Evolutionary conservation across 1,140 invertebrate species (phyloP), one percentile per base, ranked within the genome.

Genomic region (Drosophila oshimai): DNA sequence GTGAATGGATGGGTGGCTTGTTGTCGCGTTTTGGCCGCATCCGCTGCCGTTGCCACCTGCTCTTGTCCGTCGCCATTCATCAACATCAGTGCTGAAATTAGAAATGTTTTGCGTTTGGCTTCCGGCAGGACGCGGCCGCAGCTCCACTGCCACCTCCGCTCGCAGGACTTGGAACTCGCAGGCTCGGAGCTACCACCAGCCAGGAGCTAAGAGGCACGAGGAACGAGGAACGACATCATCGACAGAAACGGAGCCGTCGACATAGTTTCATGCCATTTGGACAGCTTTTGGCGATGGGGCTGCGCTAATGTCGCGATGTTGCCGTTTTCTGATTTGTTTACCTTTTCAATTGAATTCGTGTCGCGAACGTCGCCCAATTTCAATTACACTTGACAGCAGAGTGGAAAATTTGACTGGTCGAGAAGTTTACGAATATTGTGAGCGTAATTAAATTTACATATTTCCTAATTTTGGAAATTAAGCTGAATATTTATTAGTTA

Each of bases 251-350:
- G 10, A 29, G 33, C 28, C 34, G 55, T 55, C 75, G 55, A 67
- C 74, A 73, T 68, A 73, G 74, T 78, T 78, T 78, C 69, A 74
- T 58, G 58, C 36, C 67, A 71, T 72, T 72, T 71, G 45, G 67
- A 41, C 49, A 75, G 54, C 53, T 61, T 51, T 61, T 41, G 55
- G 57, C 50, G 44, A 45, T 44, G 44, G 60, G 53, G 58, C 61
- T 62, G 29, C 69, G 69, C 42, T 79, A 86, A 79, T 83, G 80
- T 79, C 70, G 73, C 53, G 80, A 49, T 74, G 67, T 70, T 79
- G 69, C 57, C 46, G 20, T 61, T 53, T 70, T 70, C 78, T 78
- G 80, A 83, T 86, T 86, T 86, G 79, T 83, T 83, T 83, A 79
- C 64, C 50, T 69, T 86, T 83, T 74, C 74, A 83, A 79, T 83